Evolutionary conservation across 2,888 invertebrate genomes (phyloP).

Genomic region (Folsomia manolachei): DNA sequence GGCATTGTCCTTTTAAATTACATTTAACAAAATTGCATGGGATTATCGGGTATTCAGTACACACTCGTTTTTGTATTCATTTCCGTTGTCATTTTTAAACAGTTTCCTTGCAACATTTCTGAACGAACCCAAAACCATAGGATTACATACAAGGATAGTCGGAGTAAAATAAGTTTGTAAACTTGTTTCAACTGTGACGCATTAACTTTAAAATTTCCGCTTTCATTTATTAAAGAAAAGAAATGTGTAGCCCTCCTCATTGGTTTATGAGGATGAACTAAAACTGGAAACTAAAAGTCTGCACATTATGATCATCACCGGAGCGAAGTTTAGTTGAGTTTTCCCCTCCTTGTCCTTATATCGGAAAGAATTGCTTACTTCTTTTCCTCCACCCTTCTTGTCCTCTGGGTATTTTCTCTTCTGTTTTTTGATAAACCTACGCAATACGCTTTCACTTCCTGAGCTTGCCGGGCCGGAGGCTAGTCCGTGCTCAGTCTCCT

Average conservation of each 20-base stretch:
- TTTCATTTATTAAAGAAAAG: background rate
- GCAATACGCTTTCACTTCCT: background rate
- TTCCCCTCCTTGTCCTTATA: background rate
- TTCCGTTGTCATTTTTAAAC: too few relatives aligned
- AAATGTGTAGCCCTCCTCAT: background rate
- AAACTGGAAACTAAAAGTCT: background rate
- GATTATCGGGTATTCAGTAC: too few relatives aligned
- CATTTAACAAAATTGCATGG: too few relatives aligned
- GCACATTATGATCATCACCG: background rate
- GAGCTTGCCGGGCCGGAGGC: slow-evolving; percentile 4
- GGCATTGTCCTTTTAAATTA: too few relatives aligned
- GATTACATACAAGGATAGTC: too few relatives aligned
- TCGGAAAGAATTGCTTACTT: background rate
- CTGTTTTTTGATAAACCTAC: slow-evolving; percentile 11
- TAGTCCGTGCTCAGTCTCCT: background rate
- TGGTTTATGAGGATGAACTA: background rate
- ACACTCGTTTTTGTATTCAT: too few relatives aligned
- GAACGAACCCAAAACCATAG: too few relatives aligned
- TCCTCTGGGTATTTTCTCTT: slow-evolving; percentile 12
- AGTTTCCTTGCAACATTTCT: too few relatives aligned
- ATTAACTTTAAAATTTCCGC: background rate
- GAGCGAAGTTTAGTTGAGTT: background rate
- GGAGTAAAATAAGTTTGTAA: too few relatives aligned
- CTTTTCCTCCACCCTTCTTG: slow-evolving; percentile 13
- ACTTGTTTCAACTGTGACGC: too few relatives aligned